A percentile compares a stretch with the other conserved stretches of the same genome.
These are phyloP conservation scores for Callocephalon fimbriatum DNA, from an alignment of 2,113 vertebrate species.

Conservation along the genomic window DNA sequence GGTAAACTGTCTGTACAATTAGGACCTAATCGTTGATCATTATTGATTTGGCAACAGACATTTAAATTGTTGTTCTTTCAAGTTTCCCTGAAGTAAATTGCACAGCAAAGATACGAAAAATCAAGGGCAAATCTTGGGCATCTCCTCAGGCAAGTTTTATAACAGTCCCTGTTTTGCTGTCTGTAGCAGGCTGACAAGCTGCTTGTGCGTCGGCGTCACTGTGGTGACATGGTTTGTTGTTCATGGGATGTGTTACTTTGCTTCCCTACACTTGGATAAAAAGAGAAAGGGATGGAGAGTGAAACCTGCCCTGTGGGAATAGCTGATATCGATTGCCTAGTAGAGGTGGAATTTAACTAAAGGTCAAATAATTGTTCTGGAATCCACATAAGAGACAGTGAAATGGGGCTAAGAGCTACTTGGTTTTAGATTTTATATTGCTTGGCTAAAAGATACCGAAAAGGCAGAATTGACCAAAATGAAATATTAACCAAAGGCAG, in stretches of 20 bases:
- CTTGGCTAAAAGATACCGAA: background rate
- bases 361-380: background rate
- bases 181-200: accelerated
- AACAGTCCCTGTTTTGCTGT: background rate
- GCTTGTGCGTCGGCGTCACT: accelerated
- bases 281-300: background rate
- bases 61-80: background rate
- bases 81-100: background rate
- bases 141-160: background rate
- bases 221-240: background rate
- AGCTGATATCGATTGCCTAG: background rate
- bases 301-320: background rate
- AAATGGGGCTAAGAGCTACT: background rate
- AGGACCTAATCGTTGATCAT: background rate
- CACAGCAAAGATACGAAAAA: background rate
- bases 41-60: background rate
- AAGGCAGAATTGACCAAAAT: background rate
- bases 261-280: background rate
- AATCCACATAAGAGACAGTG: background rate
- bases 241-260: background rate
- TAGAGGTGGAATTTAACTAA: background rate
- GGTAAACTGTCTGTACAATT: background rate
- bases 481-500: background rate
- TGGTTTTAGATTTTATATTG: background rate
- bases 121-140: background rate